Evolutionary conservation across 2,888 invertebrate genomes (phyloP).

Genomic region (Digitonthophagus gazella): DNA sequence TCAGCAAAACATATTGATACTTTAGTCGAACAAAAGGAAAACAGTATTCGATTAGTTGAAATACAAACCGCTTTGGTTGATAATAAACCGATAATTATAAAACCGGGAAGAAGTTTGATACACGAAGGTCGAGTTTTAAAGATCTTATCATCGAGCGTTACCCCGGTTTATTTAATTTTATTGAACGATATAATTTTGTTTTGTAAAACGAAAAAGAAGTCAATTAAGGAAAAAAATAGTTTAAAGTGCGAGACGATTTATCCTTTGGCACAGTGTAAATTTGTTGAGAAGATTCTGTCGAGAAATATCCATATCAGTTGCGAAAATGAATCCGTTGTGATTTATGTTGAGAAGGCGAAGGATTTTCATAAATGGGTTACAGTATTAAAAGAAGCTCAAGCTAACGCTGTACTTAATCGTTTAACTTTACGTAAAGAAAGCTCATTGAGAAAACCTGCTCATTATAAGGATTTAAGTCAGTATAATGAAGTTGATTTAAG

Average conservation of each 20-base stretch:
- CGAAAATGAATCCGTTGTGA: constrained; percentile 57
- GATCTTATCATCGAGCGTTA: constrained; percentile 52
- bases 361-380: constrained; percentile 60
- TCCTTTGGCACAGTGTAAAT: constrained; percentile 67
- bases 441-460: constrained; percentile 60
- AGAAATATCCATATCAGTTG: constrained; percentile 63
- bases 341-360: constrained; percentile 57
- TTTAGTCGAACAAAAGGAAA: constrained; percentile 71
- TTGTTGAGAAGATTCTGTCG: constrained; percentile 58
- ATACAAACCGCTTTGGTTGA: constrained; percentile 64
- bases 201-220: constrained; percentile 62
- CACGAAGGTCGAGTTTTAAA: constrained; percentile 65
- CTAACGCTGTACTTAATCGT: constrained; percentile 57
- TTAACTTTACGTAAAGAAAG: constrained; percentile 64
- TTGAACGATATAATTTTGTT: constrained; percentile 73
- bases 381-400: constrained; percentile 57
- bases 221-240: constrained; percentile 58
- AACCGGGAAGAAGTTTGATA: constrained; percentile 66
- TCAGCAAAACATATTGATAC: constrained; percentile 71
- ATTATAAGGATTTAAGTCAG: constrained; percentile 57
- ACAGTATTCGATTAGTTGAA: constrained; percentile 65
- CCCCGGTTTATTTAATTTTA: constrained; percentile 60
- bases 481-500: constrained; percentile 56
- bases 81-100: constrained; percentile 63
- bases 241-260: constrained; percentile 66